Base-by-base conservation (phyloP, 2,797 vertebrate genomes). In the Dermochelys coriacea region DNA sequence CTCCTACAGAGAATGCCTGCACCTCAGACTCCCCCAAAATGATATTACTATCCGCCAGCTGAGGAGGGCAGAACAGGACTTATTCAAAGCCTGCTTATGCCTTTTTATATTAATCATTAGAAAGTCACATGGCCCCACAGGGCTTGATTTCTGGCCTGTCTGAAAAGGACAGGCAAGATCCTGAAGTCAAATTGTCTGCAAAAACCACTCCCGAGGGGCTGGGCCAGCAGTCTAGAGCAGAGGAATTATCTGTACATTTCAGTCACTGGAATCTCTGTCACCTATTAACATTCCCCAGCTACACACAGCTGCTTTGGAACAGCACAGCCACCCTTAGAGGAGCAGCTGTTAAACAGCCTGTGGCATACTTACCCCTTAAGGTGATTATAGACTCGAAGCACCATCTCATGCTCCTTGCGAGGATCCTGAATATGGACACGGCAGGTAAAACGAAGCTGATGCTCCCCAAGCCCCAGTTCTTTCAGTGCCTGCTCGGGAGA, bases 371-470 rank as follows among this genome's bases (percentile, higher is more conserved):
- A 99, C 99, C 99, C 99, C 93, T 99, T 99, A 68, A 99, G 98
- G 94, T 99, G 99, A 86, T 98, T 99, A 94, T 99, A 99, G 82
- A 99, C 98, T 0, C 99, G 97, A 59, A 98, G 94, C 21, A 98
- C 99, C 0, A 98, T 99, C 97, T 99, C 99, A 0, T 98, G 94
- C 91, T 99, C 99, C 5, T 99, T 99, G 96, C 99, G 99, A 0
- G 99, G 97, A 94, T 99, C 99, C 41, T 99, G 99, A 16, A 99
- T 98, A 97, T 99, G 99, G 74, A 99, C 99, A 0, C 99, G 99
- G 96, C 99, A 99, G 82, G 99, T 99, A 97, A 99, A 99, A 45
- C 99, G 99, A 88, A 99, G 92, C 98, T 99, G 99, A 87, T 99
- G 99, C 57, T 99, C 99, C 0, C 98, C 98, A 80, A 99, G 98